These are phyloP conservation scores for Plebejus argus DNA, from an alignment of 2,888 invertebrate species.

Conservation along the genomic window DNA sequence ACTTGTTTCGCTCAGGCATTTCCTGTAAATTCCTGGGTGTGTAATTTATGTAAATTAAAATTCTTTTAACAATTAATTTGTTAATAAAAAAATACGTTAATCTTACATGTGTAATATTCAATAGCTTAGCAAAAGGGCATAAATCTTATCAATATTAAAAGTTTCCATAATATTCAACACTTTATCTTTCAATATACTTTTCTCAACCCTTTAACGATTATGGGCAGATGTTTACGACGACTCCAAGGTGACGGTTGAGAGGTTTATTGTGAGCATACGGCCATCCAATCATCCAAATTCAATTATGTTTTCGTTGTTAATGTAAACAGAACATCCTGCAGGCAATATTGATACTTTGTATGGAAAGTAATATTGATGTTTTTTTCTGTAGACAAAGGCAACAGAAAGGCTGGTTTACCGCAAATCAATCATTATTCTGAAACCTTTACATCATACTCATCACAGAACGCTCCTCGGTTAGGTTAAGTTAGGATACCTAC, in stretches of 20 bases:
- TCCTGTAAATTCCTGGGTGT: conserved; percentile 1
- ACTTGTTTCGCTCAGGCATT: not conserved
- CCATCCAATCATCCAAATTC: conserved; percentile 16
- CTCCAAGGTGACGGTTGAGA: conserved; percentile 18
- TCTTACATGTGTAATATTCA: not conserved
- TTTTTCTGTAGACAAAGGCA: not conserved
- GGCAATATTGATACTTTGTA: not conserved
- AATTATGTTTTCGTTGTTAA: conserved; percentile 1
- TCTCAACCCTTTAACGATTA: conserved; percentile 19
- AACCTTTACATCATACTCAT: no score
- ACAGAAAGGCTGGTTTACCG: no score
- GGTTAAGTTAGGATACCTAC: no score
- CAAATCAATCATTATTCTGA: no score
- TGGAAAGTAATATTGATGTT: not conserved
- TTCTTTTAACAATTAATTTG: not conserved
- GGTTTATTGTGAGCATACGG: conserved; percentile 24
- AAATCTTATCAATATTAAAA: not conserved
- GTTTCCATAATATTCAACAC: not conserved
- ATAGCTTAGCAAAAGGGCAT: not conserved
- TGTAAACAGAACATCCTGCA: not conserved
- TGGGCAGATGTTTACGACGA: conserved; percentile 25
- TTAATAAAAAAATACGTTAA: not conserved
- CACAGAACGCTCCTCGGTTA: no score
- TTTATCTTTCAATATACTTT: not conserved
- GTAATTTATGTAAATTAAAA: conserved; percentile 5